These are phyloP conservation scores for Euwallacea similis DNA, from an alignment of 1,140 invertebrate species.

Conservation along the genomic window DNA sequence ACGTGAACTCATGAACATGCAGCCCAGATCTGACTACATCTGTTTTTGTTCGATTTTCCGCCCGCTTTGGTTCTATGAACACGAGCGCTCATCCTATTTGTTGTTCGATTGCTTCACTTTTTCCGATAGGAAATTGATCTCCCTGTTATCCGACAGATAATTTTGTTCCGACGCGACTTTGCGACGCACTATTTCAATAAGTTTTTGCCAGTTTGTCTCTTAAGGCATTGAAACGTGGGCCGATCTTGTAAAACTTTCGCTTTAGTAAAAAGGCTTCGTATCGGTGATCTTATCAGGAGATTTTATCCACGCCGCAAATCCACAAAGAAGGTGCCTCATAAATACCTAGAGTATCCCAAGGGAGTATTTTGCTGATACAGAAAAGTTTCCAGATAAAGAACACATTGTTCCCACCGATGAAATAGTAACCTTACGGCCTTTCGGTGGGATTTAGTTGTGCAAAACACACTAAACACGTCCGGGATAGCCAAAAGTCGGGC, in stretches of 20 bases:
- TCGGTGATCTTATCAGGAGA: neutral
- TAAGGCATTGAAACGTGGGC: conserved; percentile 6
- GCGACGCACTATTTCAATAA: conserved; percentile 37
- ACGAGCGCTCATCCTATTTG: conserved; percentile 36
- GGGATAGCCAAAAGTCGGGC: conserved; percentile 36
- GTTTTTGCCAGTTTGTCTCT: conserved; percentile 24
- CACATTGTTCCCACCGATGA: conserved; percentile 35
- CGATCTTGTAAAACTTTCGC: neutral
- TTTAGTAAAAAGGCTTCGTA: too few species aligned
- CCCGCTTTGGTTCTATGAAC: conserved; percentile 32
- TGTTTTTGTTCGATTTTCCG: conserved; percentile 37
- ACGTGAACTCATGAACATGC: conserved; percentile 21
- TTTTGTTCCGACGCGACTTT: conserved; percentile 14
- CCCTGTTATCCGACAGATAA: conserved; percentile 31
- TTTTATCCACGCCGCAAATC: neutral
- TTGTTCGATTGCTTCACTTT: conserved; percentile 32
- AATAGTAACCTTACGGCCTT: conserved; percentile 39
- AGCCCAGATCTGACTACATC: conserved; percentile 26
- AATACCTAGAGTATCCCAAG: conserved; percentile 14
- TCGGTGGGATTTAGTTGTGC: conserved; percentile 33
- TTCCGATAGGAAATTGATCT: conserved; percentile 31
- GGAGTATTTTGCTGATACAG: conserved; percentile 29
- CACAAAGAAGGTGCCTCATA: conserved; percentile 4
- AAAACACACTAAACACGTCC: conserved; percentile 41
- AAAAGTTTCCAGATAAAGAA: conserved; percentile 34